Conservation (phyloP, 1,140 invertebrate genomes). For the Amphibalanus amphitrite region DNA sequence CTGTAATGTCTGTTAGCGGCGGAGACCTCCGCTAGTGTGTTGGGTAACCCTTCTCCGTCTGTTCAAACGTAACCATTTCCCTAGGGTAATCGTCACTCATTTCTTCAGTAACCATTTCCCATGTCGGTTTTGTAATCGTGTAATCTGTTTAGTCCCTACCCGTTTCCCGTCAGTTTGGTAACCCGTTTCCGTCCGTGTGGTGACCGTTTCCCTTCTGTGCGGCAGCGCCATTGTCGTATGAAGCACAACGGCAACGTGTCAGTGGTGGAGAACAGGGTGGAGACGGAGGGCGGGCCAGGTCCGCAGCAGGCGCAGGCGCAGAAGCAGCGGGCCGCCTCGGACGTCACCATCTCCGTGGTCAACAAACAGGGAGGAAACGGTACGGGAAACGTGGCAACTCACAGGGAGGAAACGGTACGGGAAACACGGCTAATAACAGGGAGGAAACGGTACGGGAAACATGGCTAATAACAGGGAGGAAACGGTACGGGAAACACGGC, state of each 20-base stretch:
- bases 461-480: too few relatives aligned
- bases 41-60: background rate
- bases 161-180: background rate
- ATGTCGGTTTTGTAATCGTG: background rate
- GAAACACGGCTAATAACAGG: too few relatives aligned
- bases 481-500: too few relatives aligned
- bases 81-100: background rate
- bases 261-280: constrained; percentile 29
- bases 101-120: background rate
- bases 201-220: constrained; percentile 17
- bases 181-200: background rate
- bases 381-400: too few relatives aligned
- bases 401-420: too few relatives aligned
- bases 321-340: background rate
- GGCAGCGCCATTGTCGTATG: constrained; percentile 50
- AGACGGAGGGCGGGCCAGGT: background rate
- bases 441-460: too few relatives aligned
- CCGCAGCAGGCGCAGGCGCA: background rate
- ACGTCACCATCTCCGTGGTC: background rate
- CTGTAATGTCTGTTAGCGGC: too few relatives aligned
- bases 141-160: background rate
- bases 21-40: background rate
- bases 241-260: constrained; percentile 50
- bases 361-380: background rate
- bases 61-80: background rate